These are phyloP conservation scores for Dusona sp. DNA, from an alignment of 2,888 invertebrate species.

Conservation along the genomic window DNA sequence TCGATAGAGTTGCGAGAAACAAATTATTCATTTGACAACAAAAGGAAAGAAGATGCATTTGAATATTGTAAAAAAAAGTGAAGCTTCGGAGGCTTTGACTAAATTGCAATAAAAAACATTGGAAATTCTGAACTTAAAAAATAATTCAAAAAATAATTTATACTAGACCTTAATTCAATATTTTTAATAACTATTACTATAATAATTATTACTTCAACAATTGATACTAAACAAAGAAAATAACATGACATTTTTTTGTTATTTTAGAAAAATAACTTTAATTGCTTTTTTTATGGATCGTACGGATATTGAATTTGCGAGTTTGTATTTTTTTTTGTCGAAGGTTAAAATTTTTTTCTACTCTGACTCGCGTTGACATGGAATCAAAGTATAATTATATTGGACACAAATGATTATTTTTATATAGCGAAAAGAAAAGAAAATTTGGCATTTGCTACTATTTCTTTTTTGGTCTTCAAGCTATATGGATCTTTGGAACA, in stretches of 20 bases:
- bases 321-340: neutral
- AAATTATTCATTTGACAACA: neutral
- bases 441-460: constrained; percentile 52
- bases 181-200: no score
- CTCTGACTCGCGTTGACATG: neutral
- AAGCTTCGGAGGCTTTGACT: neutral
- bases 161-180: no score
- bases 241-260: neutral
- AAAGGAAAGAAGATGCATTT: neutral
- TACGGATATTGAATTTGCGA: neutral
- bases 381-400: constrained; percentile 16
- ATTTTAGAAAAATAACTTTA: neutral
- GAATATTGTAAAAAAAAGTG: neutral
- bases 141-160: no score
- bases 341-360: neutral
- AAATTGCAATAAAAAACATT: no score
- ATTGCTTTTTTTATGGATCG: neutral
- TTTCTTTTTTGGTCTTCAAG: constrained; percentile 11
- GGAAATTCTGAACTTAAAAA: no score
- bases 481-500: constrained; percentile 13
- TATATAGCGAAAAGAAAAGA: constrained; percentile 11
- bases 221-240: neutral
- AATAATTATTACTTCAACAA: no score
- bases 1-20: neutral
- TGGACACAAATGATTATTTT: constrained; percentile 29